phyloP scores from a whole-genome alignment of 2,888 invertebrate genomes.

The Drosophila conformis region DNA sequence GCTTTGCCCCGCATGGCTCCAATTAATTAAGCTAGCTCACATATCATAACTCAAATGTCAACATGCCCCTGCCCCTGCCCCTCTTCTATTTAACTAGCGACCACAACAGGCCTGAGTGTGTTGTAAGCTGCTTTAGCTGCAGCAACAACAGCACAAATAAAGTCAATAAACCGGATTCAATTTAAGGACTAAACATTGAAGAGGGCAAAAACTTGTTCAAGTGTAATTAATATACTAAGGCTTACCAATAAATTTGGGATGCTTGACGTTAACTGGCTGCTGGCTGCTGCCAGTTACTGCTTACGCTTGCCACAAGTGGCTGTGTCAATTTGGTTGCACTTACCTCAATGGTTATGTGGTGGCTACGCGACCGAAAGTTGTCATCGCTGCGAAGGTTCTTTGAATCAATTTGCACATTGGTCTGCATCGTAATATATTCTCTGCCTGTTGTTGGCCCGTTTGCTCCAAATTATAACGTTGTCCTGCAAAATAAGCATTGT shows the following conservation, averaged over 20 bases:
- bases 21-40: slow-evolving; percentile 46
- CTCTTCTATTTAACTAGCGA: neutral
- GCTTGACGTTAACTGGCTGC: slow-evolving; percentile 6
- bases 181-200: slow-evolving; percentile 37
- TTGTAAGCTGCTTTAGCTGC: slow-evolving; percentile 3
- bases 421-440: slow-evolving; percentile 87
- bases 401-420: slow-evolving; percentile 91
- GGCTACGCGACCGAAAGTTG: slow-evolving; percentile 85
- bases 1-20: slow-evolving; percentile 25
- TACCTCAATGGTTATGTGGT: slow-evolving; percentile 85
- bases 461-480: neutral
- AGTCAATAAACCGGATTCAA: slow-evolving; percentile 38
- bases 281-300: slow-evolving; percentile 10
- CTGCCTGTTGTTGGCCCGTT: neutral
- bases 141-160: slow-evolving; percentile 11
- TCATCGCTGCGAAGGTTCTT: slow-evolving; percentile 89
- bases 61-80: neutral
- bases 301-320: slow-evolving; percentile 22
- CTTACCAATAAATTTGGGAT: slow-evolving; percentile 16
- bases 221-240: slow-evolving; percentile 61
- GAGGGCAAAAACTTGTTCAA: slow-evolving; percentile 31
- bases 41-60: slow-evolving; percentile 38
- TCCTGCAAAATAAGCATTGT: slow-evolving; percentile 25
- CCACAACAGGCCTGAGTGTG: neutral
- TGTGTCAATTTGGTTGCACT: slow-evolving; percentile 61